Base-by-base conservation (phyloP, 2,113 vertebrate species). In the Pseudopodoces humilis region DNA sequence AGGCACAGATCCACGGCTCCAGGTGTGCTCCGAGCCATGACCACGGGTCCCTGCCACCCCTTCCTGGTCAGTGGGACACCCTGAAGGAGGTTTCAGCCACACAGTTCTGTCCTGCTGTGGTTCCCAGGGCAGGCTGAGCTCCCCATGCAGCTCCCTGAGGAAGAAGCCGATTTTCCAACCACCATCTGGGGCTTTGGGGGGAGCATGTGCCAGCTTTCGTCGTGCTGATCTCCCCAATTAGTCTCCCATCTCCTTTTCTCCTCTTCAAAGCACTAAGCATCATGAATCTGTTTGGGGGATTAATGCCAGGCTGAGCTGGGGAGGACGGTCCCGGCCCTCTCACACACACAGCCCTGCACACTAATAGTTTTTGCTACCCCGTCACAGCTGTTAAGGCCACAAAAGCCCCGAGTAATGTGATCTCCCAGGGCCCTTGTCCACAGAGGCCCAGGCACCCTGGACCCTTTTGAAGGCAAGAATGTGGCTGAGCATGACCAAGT, bases 341-440 rank as follows among this genome's bases (percentile, higher is more conserved):
- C 6, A 1, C 80, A 30, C 68, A 11, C 67, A 6, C 60, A 79
- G 72, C 87, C 88, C 5, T 92, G 86, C 79, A 46, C 76, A 14
- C 96, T 88, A 88, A 95, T 49, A 86, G 92, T 78, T 94, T 91
- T 77, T 65, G 63, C 88, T 84, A 2, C 2, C 18, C 82, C 0
- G 90, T 96, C 90, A 92, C 58, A 93, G 91, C 80, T 96, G 93
- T 96, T 92, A 96, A 84, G 44, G 81, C 53, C 68, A 96, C 92
- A 94, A 96, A 97, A 92, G 88, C 86, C 71, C 58, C 13, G 23
- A 44, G 94, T 91, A 96, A 97, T 50, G 88, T 84, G 95, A 96
- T 93, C 92, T 75, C 50, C 35, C 59, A 46, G 59, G 79, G 76
- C 82, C 31, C 67, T 94, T 72, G 53, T 86, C 82, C 52, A 41